Percentiles rank a stretch among this genome's conserved stretches.
phyloP scores from a whole-genome alignment of 2,797 vertebrate genomes.

The Darevskia mixta region DNA sequence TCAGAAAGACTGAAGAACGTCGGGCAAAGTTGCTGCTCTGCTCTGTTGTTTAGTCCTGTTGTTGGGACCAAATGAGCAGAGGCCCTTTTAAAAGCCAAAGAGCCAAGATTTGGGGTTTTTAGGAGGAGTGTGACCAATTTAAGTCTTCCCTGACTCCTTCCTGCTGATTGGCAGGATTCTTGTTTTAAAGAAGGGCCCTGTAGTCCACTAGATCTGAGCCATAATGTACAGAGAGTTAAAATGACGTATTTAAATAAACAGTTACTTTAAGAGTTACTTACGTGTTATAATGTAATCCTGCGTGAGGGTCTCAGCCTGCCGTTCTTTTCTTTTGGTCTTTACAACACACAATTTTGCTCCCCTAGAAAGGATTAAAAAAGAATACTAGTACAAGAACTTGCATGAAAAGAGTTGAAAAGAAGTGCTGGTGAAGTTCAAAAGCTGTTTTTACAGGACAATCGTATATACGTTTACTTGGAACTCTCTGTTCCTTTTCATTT shows the following conservation, averaged over 20 bases:
- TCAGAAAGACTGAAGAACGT: neutral
- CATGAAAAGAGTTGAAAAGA: conserved; percentile 42
- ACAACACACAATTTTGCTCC: conserved; percentile 97
- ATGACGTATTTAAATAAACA: conserved; percentile 12
- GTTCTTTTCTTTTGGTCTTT: conserved; percentile 93
- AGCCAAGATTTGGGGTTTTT: neutral
- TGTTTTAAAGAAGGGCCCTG: neutral
- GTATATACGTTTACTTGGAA: neutral
- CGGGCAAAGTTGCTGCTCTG: neutral
- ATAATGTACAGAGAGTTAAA: neutral
- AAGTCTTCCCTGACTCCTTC: neutral
- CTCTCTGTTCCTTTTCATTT: too few relatives aligned
- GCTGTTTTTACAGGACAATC: neutral
- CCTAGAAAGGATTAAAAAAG: conserved; percentile 73
- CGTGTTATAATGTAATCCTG: conserved; percentile 99
- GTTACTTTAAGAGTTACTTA: conserved; percentile 83
- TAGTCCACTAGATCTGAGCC: neutral
- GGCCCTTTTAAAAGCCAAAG: neutral
- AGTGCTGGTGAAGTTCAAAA: conserved; percentile 40
- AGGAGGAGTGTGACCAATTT: neutral
- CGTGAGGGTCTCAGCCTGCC: conserved; percentile 92
- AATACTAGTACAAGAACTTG: too few relatives aligned
- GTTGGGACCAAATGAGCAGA: neutral
- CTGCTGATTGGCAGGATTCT: neutral
- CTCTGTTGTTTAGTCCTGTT: neutral